Conservation (phyloP, 2,797 vertebrate genomes). For the Tadarida brasiliensis region DNA sequence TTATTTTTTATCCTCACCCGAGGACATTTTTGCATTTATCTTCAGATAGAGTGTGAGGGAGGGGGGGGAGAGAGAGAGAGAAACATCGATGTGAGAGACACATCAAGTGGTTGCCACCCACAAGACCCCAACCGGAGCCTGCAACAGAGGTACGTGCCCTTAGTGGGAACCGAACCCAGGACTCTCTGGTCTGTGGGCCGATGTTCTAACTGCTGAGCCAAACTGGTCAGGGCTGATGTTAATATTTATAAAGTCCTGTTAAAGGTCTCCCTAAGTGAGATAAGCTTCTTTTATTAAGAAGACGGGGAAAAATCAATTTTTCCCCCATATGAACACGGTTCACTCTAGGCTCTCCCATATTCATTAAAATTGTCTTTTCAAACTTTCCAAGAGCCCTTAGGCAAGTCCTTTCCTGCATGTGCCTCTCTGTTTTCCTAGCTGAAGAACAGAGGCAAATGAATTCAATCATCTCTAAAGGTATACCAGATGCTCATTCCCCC, state of each 20-base stretch:
- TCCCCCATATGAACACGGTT: background rate
- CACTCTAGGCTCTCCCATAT: background rate
- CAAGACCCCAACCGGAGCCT: no score
- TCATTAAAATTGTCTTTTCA: background rate
- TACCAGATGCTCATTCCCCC: background rate
- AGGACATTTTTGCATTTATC: no score
- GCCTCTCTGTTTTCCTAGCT: background rate
- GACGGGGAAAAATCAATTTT: background rate
- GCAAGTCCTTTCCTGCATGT: background rate
- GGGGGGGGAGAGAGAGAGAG: no score
- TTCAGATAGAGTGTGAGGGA: no score
- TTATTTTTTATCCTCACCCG: no score
- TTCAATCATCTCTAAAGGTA: background rate
- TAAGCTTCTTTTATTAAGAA: slow-evolving; percentile 23
- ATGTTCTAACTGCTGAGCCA: no score
- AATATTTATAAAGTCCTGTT: background rate
- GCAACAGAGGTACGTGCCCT: no score
- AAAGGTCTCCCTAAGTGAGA: background rate
- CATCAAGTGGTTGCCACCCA: no score
- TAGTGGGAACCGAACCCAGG: no score
- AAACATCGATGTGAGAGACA: no score
- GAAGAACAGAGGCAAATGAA: background rate
- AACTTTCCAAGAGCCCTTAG: background rate
- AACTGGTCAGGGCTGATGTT: no score
- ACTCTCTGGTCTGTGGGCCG: no score